These are phyloP conservation scores for Harpagifer antarcticus DNA, from an alignment of 2,797 vertebrate genomes.

Conservation along the genomic window DNA sequence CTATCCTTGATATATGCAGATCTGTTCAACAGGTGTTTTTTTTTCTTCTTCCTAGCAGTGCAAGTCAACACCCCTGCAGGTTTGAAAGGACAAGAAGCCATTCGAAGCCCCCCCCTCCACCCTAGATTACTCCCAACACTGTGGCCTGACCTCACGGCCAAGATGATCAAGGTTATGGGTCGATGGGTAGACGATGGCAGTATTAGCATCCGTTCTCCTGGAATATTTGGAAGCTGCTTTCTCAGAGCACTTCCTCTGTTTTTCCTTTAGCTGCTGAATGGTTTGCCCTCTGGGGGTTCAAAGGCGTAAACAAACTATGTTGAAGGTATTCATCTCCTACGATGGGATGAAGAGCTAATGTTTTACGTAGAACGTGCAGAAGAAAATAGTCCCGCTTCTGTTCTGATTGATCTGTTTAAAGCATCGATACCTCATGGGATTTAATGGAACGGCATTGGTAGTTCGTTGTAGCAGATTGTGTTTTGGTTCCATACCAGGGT, in stretches of 20 bases:
- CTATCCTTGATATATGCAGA: slow-evolving; percentile 99
- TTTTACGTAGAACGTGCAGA: slow-evolving; percentile 55
- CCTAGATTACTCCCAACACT: slow-evolving; percentile 83
- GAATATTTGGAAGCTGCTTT: slow-evolving; percentile 42
- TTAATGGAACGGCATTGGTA: slow-evolving; percentile 67
- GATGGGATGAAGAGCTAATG: slow-evolving; percentile 48
- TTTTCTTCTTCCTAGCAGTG: slow-evolving; percentile 90
- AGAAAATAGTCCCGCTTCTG: slow-evolving; percentile 53
- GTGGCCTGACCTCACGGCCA: slow-evolving; percentile 94
- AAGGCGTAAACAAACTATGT: slow-evolving; percentile 20
- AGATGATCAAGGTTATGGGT: slow-evolving; percentile 89
- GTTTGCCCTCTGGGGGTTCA: slow-evolving; percentile 53
- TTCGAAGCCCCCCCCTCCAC: slow-evolving; percentile 49
- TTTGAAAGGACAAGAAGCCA: slow-evolving; percentile 97
- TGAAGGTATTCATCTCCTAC: slow-evolving; percentile 45
- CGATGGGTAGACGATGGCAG: slow-evolving; percentile 71
- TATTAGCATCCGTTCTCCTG: slow-evolving; percentile 55
- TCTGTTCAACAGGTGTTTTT: slow-evolving; percentile 97
- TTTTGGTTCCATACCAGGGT: slow-evolving; percentile 81
- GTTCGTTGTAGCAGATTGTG: slow-evolving; percentile 80
- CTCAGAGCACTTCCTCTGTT: slow-evolving; percentile 45
- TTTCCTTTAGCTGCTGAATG: slow-evolving; percentile 69
- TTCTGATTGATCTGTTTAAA: slow-evolving; percentile 70
- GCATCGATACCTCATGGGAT: slow-evolving; percentile 80
- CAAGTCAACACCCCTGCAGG: slow-evolving; percentile 95